phyloP scores from a whole-genome alignment of 2,888 invertebrate genomes.

The Didymodactylos carnosus region DNA sequence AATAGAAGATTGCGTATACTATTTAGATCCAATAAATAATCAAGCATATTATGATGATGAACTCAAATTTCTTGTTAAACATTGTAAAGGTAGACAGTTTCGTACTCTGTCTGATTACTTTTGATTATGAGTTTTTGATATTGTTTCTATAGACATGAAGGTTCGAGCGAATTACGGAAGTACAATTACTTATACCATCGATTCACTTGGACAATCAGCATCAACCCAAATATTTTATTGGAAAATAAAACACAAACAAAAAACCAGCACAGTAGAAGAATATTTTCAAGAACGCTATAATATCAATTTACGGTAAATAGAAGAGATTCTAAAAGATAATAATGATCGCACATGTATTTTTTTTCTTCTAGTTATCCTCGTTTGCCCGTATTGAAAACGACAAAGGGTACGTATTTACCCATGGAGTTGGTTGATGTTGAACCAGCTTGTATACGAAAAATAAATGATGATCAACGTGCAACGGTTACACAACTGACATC shows the following conservation, averaged over 20 bases:
- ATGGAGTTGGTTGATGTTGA: constrained; percentile 6
- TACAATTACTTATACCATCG: background rate
- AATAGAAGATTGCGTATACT: too few species aligned
- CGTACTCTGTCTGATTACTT: too few species aligned
- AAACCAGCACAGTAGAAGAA: background rate
- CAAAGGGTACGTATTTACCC: background rate
- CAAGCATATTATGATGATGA: background rate
- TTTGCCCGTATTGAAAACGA: background rate
- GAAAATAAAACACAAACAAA: background rate
- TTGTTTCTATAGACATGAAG: too few species aligned
- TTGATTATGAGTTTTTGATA: too few species aligned
- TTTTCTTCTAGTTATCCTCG: background rate
- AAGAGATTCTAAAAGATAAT: background rate
- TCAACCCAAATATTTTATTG: background rate
- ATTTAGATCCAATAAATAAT: too few species aligned
- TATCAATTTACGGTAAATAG: background rate
- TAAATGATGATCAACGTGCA: constrained; percentile 1
- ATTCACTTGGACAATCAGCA: background rate
- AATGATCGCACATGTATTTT: background rate
- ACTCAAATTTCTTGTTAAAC: background rate
- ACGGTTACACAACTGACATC: background rate
- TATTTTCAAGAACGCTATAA: background rate
- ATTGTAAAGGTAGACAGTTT: background rate
- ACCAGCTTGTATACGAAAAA: background rate
- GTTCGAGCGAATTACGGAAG: background rate